phyloP scores from a whole-genome alignment of 2,888 invertebrate species.

The Cyaniris semiargus region DNA sequence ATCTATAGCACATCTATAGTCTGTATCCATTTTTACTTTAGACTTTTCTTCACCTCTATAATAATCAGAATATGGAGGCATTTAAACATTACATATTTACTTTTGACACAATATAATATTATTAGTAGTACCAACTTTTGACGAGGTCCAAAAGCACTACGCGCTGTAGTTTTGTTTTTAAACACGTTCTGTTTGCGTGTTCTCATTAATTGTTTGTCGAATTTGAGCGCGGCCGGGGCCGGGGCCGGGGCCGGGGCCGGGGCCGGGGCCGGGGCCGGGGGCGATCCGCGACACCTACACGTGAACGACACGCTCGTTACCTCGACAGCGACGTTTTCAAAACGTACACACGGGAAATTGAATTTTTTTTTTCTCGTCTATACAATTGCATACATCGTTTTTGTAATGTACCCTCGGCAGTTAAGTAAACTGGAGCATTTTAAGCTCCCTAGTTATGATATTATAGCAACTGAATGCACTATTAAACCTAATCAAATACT shows the following conservation, averaged over 20 bases:
- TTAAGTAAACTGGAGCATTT: not conserved
- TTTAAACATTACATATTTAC: not conserved
- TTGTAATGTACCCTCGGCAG: not conserved
- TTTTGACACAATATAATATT: too few species aligned
- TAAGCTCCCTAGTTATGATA: not conserved
- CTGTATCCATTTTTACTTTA: not conserved
- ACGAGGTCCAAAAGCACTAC: not conserved
- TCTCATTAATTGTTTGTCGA: conserved; percentile 24
- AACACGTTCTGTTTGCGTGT: not conserved
- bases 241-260: not conserved
- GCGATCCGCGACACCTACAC: conserved; percentile 32
- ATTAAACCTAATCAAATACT: not conserved
- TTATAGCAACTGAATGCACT: too few species aligned
- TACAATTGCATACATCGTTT: not conserved
- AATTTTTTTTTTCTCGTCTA: not conserved
- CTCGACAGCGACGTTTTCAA: not conserved
- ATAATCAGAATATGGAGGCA: not conserved
- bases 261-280: conserved; percentile 12
- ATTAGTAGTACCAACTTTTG: too few species aligned
- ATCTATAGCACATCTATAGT: too few species aligned
- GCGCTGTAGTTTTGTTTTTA: conserved; percentile 1
- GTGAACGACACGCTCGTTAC: not conserved
- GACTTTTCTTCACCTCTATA: not conserved
- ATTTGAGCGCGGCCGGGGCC: conserved; percentile 18
- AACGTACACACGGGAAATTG: conserved; percentile 3